phyloP scores from a whole-genome alignment of 2,797 vertebrate genomes.

The Sebastes cheni region DNA sequence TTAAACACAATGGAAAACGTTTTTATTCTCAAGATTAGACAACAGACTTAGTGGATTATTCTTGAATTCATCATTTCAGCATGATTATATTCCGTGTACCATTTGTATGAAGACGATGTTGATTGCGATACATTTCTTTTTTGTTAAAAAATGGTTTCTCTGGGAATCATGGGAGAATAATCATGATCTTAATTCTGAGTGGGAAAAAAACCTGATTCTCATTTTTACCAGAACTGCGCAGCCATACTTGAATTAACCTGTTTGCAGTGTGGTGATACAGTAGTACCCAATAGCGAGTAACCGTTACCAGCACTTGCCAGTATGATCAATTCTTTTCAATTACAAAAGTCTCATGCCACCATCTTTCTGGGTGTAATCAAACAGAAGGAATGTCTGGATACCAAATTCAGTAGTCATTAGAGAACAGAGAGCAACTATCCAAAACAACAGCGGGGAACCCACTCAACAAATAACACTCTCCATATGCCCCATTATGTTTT shows the following conservation, averaged over 20 bases:
- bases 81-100: neutral
- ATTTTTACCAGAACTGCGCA: neutral
- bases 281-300: neutral
- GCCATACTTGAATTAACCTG: neutral
- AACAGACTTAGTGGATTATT: neutral
- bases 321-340: neutral
- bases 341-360: neutral
- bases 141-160: neutral
- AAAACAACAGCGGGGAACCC: neutral
- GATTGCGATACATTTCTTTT: neutral
- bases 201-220: neutral
- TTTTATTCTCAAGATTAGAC: neutral
- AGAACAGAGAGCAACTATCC: neutral
- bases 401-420: conserved; percentile 1
- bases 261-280: neutral
- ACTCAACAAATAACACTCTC: conserved; percentile 15
- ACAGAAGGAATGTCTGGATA: neutral
- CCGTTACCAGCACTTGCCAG: neutral
- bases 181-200: neutral
- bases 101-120: neutral
- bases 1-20: neutral
- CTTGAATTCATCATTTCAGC: neutral
- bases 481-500: conserved; percentile 16
- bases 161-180: neutral
- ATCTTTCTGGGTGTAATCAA: neutral